These are phyloP conservation scores for Drosophila vallismaia DNA, from an alignment of 2,888 invertebrate species.

Conservation along the genomic window DNA sequence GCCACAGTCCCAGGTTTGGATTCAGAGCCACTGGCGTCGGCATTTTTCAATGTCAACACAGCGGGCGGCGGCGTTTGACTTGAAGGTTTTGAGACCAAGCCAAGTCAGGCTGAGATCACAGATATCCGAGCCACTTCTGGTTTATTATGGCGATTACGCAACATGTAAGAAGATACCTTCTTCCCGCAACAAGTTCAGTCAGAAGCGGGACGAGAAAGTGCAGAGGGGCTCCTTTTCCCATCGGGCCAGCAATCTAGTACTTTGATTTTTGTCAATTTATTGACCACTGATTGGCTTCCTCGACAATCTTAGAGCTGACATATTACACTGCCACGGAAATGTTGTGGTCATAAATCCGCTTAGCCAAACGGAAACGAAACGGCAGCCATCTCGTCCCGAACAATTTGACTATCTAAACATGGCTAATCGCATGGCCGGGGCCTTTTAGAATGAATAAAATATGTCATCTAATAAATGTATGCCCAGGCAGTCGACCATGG, in stretches of 20 bases:
- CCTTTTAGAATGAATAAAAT: constrained; percentile 48
- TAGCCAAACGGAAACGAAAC: constrained; percentile 33
- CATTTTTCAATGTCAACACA: constrained; percentile 77
- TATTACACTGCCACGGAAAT: constrained; percentile 41
- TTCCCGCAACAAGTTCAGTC: background rate
- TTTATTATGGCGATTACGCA: constrained; percentile 67
- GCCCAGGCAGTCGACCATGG: constrained; percentile 24
- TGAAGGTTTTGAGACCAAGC: constrained; percentile 1
- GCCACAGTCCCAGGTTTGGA: background rate
- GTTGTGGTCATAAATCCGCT: constrained; percentile 43
- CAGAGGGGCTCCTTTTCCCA: constrained; percentile 22
- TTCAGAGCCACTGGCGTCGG: constrained; percentile 37
- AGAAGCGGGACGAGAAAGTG: background rate
- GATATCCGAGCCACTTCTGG: constrained; percentile 61
- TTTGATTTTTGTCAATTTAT: constrained; percentile 47
- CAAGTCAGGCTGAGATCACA: constrained; percentile 1
- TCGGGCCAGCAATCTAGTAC: constrained; percentile 22
- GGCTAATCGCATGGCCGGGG: constrained; percentile 46
- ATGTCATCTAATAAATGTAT: constrained; percentile 52
- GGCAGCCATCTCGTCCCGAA: constrained; percentile 24
- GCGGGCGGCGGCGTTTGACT: constrained; percentile 72
- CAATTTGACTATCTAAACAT: constrained; percentile 57
- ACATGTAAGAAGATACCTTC: constrained; percentile 34
- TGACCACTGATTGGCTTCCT: constrained; percentile 31
- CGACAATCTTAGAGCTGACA: constrained; percentile 26